A percentile compares a stretch with the other conserved stretches of the same genome.
phyloP scores from a whole-genome alignment of 2,113 vertebrate genomes.

The Ctenomys sociabilis region DNA sequence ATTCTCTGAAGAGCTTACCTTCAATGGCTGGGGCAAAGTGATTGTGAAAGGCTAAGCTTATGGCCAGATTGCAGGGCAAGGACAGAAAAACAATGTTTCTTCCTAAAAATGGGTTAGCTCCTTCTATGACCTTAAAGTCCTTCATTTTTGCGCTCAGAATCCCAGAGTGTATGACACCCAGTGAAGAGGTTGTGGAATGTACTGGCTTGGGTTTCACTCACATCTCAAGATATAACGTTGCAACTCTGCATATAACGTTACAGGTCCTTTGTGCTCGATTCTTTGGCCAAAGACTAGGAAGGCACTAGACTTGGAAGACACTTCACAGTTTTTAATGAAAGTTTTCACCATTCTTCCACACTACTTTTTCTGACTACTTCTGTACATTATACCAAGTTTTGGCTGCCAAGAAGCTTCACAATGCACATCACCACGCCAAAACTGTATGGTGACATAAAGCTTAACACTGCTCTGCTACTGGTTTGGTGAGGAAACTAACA shows the following conservation, averaged over 20 bases:
- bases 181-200: not conserved
- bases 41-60: conserved; percentile 38
- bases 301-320: not conserved
- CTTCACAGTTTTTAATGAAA: not conserved
- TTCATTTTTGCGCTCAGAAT: conserved; percentile 1
- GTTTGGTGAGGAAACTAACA: not conserved
- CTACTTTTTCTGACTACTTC: not conserved
- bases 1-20: conserved; percentile 51
- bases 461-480: not conserved
- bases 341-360: not conserved
- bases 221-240: not conserved
- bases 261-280: not conserved
- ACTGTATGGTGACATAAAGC: not conserved
- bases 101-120: not conserved
- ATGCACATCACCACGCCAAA: not conserved
- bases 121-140: not conserved
- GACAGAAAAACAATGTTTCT: not conserved
- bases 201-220: not conserved
- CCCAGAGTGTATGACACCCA: not conserved
- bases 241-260: not conserved
- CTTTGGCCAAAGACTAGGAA: not conserved
- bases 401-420: not conserved
- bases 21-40: conserved; percentile 34
- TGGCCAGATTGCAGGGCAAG: not conserved
- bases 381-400: not conserved